Evolutionary conservation across 2,797 vertebrate species (phyloP).

Genomic region (Eulemur mongoz): DNA sequence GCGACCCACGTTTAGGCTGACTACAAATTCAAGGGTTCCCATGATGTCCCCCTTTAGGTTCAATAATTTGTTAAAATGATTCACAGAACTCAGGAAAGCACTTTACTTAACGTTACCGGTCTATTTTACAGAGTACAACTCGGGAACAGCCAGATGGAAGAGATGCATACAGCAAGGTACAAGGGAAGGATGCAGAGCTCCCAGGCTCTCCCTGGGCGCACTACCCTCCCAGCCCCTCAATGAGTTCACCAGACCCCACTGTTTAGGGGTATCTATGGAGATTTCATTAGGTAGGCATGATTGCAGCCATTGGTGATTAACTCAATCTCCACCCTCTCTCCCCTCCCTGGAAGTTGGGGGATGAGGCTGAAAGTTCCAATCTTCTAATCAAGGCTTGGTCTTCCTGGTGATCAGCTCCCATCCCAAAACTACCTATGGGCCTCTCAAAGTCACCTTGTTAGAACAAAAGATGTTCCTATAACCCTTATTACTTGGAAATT

Average conservation of each 20-base stretch:
- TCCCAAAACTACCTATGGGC: neutral
- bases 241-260: neutral
- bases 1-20: neutral
- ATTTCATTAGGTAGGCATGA: neutral
- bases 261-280: neutral
- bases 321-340: neutral
- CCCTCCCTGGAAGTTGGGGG: neutral
- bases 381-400: neutral
- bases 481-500: neutral
- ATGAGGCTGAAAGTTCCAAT: neutral
- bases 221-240: neutral
- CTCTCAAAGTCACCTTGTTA: neutral
- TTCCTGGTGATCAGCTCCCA: neutral
- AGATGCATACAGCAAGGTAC: no score
- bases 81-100: neutral
- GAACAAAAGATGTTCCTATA: neutral
- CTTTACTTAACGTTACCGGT: neutral
- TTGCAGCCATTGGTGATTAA: neutral
- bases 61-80: neutral
- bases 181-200: neutral
- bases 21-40: neutral
- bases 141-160: neutral
- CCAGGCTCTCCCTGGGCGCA: fast-evolving
- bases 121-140: neutral
- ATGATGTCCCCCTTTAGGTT: neutral